These are phyloP conservation scores for Strix aluco DNA, from an alignment of 2,113 vertebrate genomes.

Conservation along the genomic window DNA sequence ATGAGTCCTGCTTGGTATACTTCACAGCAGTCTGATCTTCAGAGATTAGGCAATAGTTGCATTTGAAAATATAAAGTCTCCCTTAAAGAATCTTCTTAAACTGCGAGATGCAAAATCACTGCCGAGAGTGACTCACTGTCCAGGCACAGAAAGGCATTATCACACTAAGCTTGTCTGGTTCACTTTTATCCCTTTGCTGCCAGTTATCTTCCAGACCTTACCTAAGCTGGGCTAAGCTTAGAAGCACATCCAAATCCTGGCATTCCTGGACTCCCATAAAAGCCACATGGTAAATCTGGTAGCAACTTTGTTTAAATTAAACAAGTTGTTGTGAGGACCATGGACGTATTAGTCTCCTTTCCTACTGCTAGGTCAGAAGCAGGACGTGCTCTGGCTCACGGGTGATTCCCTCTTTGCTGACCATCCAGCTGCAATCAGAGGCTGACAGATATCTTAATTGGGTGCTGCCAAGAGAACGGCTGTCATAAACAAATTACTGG, in stretches of 20 bases:
- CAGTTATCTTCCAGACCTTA: neutral
- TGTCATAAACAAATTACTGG: neutral
- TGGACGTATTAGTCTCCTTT: neutral
- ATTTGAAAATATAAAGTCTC: neutral
- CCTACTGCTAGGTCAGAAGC: neutral
- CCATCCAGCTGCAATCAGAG: neutral
- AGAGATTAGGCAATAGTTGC: neutral
- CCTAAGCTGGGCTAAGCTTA: neutral
- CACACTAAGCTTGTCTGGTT: neutral
- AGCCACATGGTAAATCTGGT: neutral
- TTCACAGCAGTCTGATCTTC: neutral
- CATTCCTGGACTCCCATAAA: neutral
- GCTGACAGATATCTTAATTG: neutral
- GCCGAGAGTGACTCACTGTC: neutral
- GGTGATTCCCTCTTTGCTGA: neutral
- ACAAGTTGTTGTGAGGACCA: neutral
- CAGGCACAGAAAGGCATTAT: neutral
- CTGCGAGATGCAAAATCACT: neutral
- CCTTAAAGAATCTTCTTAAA: neutral
- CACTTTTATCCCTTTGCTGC: neutral
- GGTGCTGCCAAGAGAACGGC: neutral
- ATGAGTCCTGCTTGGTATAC: neutral
- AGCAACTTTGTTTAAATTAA: neutral
- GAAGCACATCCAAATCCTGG: neutral
- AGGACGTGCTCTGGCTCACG: neutral